Evolutionary conservation across 2,888 invertebrate species (phyloP).

Genomic region (Uropetala carovei): DNA sequence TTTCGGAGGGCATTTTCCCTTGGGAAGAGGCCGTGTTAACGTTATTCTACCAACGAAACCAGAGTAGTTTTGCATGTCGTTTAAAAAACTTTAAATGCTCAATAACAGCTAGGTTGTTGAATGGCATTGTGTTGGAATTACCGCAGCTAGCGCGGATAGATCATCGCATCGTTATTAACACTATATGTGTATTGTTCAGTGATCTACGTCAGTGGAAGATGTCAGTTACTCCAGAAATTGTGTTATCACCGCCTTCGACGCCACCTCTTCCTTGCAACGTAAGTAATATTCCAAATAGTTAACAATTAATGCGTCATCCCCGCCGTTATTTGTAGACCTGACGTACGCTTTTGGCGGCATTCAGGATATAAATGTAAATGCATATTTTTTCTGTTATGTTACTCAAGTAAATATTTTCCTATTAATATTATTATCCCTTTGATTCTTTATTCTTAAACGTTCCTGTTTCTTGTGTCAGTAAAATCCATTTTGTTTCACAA

Average conservation of each 20-base stretch:
- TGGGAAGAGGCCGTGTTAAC: not conserved
- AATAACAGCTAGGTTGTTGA: not conserved
- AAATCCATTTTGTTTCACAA: too few relatives aligned
- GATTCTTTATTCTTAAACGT: too few relatives aligned
- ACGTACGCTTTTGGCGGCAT: too few relatives aligned
- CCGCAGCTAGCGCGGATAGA: not conserved
- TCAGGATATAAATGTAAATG: too few relatives aligned
- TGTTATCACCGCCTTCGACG: conserved; percentile 84
- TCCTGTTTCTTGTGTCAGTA: too few relatives aligned
- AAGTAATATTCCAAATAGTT: not conserved
- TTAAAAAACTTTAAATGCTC: too few relatives aligned
- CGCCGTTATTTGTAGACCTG: too few relatives aligned
- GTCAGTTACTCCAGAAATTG: conserved; percentile 22
- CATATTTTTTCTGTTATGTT: too few relatives aligned
- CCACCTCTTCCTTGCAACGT: conserved; percentile 79
- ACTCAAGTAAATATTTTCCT: too few relatives aligned
- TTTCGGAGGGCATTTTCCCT: not conserved
- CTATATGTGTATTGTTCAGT: conserved; percentile 70
- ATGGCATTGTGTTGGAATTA: not conserved
- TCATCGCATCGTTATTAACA: not conserved
- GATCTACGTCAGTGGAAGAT: conserved; percentile 71
- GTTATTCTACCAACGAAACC: not conserved
- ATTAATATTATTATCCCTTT: too few relatives aligned
- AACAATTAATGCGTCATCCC: too few relatives aligned
- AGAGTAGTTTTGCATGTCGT: too few relatives aligned